Percentiles rank a stretch among this genome's conserved stretches.
Conservation (phyloP, 2,888 invertebrate genomes). For the Ichneumoninae sp. region DNA sequence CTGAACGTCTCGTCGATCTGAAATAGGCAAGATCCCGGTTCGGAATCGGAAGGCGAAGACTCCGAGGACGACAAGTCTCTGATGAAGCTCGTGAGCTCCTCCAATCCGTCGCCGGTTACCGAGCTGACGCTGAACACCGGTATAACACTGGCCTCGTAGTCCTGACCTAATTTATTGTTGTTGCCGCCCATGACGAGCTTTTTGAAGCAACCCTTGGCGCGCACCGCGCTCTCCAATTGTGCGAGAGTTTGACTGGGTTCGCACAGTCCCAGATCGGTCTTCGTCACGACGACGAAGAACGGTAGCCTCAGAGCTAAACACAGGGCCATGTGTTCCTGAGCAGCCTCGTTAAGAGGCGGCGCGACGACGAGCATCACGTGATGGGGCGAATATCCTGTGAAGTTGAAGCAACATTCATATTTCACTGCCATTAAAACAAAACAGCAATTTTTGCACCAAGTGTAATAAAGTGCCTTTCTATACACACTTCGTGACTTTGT, state of each 20-base stretch:
- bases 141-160: constrained; percentile 84
- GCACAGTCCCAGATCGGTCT: constrained; percentile 92
- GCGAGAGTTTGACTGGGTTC: constrained; percentile 77
- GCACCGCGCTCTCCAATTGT: constrained; percentile 78
- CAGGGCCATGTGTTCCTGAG: constrained; percentile 95
- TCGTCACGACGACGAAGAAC: constrained; percentile 97
- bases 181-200: constrained; percentile 76
- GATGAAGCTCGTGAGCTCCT: constrained; percentile 93
- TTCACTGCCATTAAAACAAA: too few relatives aligned
- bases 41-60: constrained; percentile 75
- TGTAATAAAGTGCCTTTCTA: too few relatives aligned
- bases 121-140: constrained; percentile 96
- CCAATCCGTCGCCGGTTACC: constrained; percentile 94
- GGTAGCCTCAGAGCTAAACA: constrained; percentile 93
- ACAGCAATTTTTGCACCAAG: too few relatives aligned
- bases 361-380: constrained; percentile 92
- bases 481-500: too few relatives aligned
- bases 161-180: constrained; percentile 67
- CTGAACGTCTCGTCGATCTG: constrained; percentile 97
- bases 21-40: constrained; percentile 86
- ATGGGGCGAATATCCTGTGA: constrained; percentile 94
- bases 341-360: constrained; percentile 81
- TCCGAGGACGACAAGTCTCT: constrained; percentile 89
- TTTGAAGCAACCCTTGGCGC: constrained; percentile 79
- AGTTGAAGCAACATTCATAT: neutral